Conservation (phyloP, 2,888 invertebrate species). For the Hemistola chrysoprasaria region DNA sequence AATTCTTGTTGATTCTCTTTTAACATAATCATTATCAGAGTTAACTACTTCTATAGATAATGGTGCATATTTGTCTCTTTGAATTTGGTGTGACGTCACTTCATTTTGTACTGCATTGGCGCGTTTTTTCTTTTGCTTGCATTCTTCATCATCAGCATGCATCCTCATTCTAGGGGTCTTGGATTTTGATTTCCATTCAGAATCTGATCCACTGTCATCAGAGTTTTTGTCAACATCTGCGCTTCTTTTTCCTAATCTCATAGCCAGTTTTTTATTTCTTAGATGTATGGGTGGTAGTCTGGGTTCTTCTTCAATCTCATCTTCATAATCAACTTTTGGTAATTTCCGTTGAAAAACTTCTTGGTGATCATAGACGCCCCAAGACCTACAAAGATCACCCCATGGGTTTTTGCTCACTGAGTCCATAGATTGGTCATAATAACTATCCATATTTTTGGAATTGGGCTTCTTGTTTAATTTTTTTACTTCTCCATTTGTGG, state of each 20-base stretch:
- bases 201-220: slow-evolving; percentile 74
- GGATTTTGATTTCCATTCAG: slow-evolving; percentile 82
- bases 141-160: slow-evolving; percentile 94
- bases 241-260: slow-evolving; percentile 61
- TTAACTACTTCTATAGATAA: slow-evolving; percentile 71
- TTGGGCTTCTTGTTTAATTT: slow-evolving; percentile 76
- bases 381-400: slow-evolving; percentile 86
- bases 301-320: slow-evolving; percentile 43
- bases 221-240: slow-evolving; percentile 45
- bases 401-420: slow-evolving; percentile 85
- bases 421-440: slow-evolving; percentile 50
- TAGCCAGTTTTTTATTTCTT: slow-evolving; percentile 65
- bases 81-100: slow-evolving; percentile 8
- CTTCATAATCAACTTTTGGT: slow-evolving; percentile 49
- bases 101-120: slow-evolving; percentile 28
- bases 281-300: slow-evolving; percentile 45
- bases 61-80: slow-evolving; percentile 57
- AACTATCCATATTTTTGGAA: slow-evolving; percentile 38
- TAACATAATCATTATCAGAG: slow-evolving; percentile 49
- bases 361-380: slow-evolving; percentile 86
- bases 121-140: slow-evolving; percentile 69
- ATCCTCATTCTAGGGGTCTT: slow-evolving; percentile 90
- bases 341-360: slow-evolving; percentile 71
- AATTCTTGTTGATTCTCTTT: slow-evolving; percentile 52
- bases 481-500: slow-evolving; percentile 87